A percentile compares a stretch with the other conserved stretches of the same genome.
These are phyloP conservation scores for Apodemia mormo DNA, from an alignment of 2,888 invertebrate species.

Conservation along the genomic window DNA sequence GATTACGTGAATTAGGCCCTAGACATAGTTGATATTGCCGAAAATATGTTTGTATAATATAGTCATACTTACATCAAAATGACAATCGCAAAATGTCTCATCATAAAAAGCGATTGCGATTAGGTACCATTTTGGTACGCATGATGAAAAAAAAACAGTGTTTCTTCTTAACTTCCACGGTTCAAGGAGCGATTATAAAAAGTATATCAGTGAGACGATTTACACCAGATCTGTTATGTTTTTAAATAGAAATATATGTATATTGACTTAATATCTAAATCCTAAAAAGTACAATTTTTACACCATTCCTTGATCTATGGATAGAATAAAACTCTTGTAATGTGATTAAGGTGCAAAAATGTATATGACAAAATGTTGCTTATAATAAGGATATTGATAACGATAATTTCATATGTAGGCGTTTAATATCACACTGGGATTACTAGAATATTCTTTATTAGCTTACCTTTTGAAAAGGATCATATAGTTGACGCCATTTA, in stretches of 20 bases:
- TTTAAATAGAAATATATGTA: background rate
- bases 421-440: background rate
- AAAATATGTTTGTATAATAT: background rate
- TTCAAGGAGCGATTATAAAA: background rate
- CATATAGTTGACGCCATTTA: background rate
- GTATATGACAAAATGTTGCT: constrained; percentile 7
- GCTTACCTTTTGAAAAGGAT: background rate
- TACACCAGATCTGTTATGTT: background rate
- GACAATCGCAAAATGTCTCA: background rate
- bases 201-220: background rate
- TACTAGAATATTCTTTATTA: background rate
- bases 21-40: too few relatives aligned
- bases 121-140: background rate
- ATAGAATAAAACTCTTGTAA: constrained; percentile 12
- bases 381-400: background rate
- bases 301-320: constrained; percentile 7
- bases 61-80: background rate
- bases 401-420: background rate
- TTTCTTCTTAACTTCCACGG: constrained; percentile 1
- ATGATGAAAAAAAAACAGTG: background rate
- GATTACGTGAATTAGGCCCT: too few relatives aligned
- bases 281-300: constrained; percentile 15
- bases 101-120: background rate
- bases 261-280: constrained; percentile 1
- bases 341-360: constrained; percentile 9